Evolutionary conservation across 2,888 invertebrate species (phyloP), one percentile per base, ranked within the genome.

Genomic region (Malacosoma neustria): DNA sequence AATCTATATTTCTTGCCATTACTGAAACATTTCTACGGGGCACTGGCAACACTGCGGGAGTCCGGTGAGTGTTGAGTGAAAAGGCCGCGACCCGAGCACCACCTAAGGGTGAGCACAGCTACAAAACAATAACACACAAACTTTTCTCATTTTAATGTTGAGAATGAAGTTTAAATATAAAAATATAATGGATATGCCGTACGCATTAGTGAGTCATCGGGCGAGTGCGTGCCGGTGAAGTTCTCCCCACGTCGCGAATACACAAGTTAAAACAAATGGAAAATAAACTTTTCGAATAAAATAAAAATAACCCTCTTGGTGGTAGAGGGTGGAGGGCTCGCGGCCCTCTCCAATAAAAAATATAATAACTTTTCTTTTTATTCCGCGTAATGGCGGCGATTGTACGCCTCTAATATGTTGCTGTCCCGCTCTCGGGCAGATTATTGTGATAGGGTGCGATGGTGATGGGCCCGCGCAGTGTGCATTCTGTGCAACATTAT

Each of bases 311-410:
- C 82, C 85, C 82, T 79, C 80, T 75, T 74, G 77, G 75, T 71
- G 73, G 77, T 59, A 66, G 76, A 75, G 82, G 81, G 81, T 76
- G 79, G 81, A 75, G 53, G 22, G 22, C 22, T 22, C 22, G 22
- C 6, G 65, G 77, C 80, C 80, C 82, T 70, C 76, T 74, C 76
- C 77, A 77, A 82, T 77, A 81, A 84, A 84, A 84, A 84, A 84
- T 85, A 85, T 82, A 84, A 85, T 85, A 84, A 84, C 85, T 84
- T 84, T 82, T 84, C 84, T 84, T 82, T 84, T 82, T 81, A 81
- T 82, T 81, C 79, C 76, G 68, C 80, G 72, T 82, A 82, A 82
- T 82, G 77, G 79, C 76, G 72, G 72, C 81, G 79, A 73, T 75
- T 75, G 81, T 76, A 72, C 72, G 68, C 61, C 73, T 79, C 75